Evolutionary conservation across 2,797 vertebrate genomes (phyloP).

Genomic region (Danio jaintianensis): DNA sequence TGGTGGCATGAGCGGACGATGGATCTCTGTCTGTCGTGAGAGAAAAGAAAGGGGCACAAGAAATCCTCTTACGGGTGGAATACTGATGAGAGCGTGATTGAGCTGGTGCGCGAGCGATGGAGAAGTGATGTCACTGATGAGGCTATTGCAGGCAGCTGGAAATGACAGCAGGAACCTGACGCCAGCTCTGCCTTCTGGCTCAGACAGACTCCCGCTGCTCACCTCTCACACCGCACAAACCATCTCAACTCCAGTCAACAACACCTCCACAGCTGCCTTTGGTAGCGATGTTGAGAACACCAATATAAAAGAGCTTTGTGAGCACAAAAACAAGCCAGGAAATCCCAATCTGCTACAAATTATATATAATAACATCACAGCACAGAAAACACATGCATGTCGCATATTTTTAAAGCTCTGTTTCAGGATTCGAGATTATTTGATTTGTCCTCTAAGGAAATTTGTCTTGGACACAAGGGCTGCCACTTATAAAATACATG

Average conservation of each 20-base stretch:
- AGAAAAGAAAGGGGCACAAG: conserved; percentile 26
- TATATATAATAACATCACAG: no score
- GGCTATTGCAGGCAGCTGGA: conserved; percentile 57
- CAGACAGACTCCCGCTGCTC: conserved; percentile 52
- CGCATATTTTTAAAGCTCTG: no score
- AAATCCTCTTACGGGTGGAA: conserved; percentile 44
- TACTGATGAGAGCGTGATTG: conserved; percentile 53
- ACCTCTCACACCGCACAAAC: conserved; percentile 54
- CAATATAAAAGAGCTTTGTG: neutral
- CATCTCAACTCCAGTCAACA: conserved; percentile 48
- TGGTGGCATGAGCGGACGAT: conserved; percentile 18
- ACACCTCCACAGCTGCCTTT: conserved; percentile 42
- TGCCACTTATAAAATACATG: no score
- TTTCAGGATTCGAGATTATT: no score
- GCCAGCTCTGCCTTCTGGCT: conserved; percentile 51
- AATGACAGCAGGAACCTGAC: conserved; percentile 54
- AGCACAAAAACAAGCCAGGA: no score
- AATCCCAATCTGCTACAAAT: no score
- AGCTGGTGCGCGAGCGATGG: conserved; percentile 39
- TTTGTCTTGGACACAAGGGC: no score
- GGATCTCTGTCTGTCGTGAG: conserved; percentile 23
- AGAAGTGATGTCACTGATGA: conserved; percentile 60
- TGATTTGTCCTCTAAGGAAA: no score
- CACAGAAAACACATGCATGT: no score
- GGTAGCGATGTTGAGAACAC: neutral